These are phyloP conservation scores for Gonocerus acuteangulatus DNA, from an alignment of 2,888 invertebrate species.

Conservation along the genomic window DNA sequence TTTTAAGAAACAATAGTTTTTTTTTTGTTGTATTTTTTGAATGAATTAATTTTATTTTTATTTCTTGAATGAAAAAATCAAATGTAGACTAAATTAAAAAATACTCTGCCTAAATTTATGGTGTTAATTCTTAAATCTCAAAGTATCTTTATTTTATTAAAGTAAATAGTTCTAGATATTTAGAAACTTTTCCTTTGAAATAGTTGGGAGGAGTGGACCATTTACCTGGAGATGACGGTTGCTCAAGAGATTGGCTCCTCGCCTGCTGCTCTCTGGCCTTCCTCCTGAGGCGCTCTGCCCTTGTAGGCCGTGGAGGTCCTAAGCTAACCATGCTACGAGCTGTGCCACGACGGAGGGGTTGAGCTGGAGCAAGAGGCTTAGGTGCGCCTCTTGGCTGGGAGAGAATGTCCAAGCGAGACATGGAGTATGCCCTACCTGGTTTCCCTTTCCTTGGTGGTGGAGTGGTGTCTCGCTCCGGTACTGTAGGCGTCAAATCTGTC, in stretches of 20 bases:
- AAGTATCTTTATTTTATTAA: too few relatives aligned
- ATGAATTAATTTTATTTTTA: too few relatives aligned
- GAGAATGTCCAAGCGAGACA: slow-evolving; percentile 84
- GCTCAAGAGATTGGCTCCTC: slow-evolving; percentile 39
- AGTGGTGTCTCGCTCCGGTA: slow-evolving; percentile 56
- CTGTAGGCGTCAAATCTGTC: slow-evolving; percentile 85
- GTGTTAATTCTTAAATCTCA: too few relatives aligned
- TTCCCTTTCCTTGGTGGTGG: slow-evolving; percentile 38
- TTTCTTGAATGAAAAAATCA: too few relatives aligned
- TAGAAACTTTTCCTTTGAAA: too few relatives aligned
- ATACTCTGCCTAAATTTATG: too few relatives aligned
- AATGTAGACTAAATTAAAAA: too few relatives aligned
- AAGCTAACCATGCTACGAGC: slow-evolving; percentile 50
- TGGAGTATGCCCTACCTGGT: slow-evolving; percentile 85
- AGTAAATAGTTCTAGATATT: too few relatives aligned
- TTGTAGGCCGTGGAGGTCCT: slow-evolving; percentile 44
- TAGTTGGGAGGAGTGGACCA: slow-evolving; percentile 1
- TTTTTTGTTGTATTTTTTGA: too few relatives aligned
- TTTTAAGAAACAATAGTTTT: too few relatives aligned
- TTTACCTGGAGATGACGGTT: slow-evolving; percentile 42
- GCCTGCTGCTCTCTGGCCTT: slow-evolving; percentile 41
- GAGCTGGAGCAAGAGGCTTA: slow-evolving; percentile 42
- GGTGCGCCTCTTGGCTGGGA: slow-evolving; percentile 57
- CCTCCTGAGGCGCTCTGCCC: slow-evolving; percentile 44
- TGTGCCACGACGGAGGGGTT: slow-evolving; percentile 42